Evolutionary conservation across 2,888 invertebrate genomes (phyloP).

Genomic region (Slavum lentiscoides): DNA sequence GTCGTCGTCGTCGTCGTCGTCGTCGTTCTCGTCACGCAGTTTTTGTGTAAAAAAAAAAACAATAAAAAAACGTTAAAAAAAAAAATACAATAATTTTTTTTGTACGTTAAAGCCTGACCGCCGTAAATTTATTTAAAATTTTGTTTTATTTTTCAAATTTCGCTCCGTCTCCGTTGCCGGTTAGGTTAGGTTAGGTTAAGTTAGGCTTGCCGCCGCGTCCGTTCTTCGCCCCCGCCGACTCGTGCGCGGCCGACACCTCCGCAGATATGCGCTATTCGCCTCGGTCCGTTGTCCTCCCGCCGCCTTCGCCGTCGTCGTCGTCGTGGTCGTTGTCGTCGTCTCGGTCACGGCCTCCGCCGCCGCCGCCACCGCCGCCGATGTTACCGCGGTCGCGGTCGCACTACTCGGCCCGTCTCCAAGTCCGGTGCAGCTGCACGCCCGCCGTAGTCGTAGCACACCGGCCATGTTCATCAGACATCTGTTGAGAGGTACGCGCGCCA

Average conservation of each 20-base stretch:
- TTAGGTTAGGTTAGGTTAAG: too few species aligned
- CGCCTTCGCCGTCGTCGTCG: neutral
- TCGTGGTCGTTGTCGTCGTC: neutral
- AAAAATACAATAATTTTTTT: too few species aligned
- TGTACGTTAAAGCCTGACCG: too few species aligned
- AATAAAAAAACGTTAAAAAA: too few species aligned
- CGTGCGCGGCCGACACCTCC: neutral
- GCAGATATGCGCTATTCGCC: conserved; percentile 26
- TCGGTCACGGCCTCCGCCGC: neutral
- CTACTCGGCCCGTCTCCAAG: neutral
- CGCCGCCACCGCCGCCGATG: neutral
- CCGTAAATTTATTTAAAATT: too few species aligned
- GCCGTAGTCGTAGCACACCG: neutral
- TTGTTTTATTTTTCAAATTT: too few species aligned
- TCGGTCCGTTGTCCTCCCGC: neutral
- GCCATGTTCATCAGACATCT: conserved; percentile 50
- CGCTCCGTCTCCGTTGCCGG: neutral
- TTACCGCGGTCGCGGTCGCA: neutral
- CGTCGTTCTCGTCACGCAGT: too few species aligned
- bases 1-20: neutral
- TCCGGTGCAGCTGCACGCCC: conserved; percentile 8
- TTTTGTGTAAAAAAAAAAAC: too few species aligned
- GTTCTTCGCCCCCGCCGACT: neutral
- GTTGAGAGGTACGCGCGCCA: conserved; percentile 35
- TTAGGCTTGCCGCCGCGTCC: too few species aligned